Evolutionary conservation across 92 coral and sea anemone species (phyloP).

Genomic region (Ricordea florida): DNA sequence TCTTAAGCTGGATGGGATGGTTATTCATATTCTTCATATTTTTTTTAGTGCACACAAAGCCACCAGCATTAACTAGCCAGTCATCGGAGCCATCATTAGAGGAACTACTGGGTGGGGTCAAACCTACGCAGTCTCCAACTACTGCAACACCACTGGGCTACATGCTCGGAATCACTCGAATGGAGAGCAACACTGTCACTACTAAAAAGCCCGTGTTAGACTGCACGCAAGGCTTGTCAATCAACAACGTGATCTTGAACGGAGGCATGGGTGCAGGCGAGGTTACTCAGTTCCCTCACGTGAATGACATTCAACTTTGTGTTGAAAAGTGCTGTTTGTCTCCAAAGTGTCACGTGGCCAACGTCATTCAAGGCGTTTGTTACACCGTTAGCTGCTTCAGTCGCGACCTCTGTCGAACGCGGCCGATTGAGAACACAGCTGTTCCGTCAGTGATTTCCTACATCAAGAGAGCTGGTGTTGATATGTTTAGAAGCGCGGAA

Average conservation of each 20-base stretch:
- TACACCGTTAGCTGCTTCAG: slow-evolving; percentile 87
- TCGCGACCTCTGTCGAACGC: slow-evolving; percentile 79
- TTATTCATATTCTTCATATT: background rate
- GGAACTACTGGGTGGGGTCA: slow-evolving; percentile 77
- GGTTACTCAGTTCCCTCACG: slow-evolving; percentile 79
- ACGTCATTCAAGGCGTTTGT: slow-evolving; percentile 77
- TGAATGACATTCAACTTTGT: slow-evolving; percentile 65
- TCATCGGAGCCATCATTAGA: slow-evolving; percentile 74
- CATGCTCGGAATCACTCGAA: slow-evolving; percentile 52
- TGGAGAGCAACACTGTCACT: background rate
- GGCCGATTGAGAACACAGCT: slow-evolving; percentile 69
- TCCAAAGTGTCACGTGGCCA: slow-evolving; percentile 80
- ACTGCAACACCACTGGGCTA: slow-evolving; percentile 53
- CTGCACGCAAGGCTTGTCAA: slow-evolving; percentile 83
- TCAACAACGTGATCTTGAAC: slow-evolving; percentile 78
- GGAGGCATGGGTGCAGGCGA: slow-evolving; percentile 98
- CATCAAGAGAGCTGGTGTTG: slow-evolving; percentile 67
- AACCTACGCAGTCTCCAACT: slow-evolving; percentile 66
- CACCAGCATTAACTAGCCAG: slow-evolving; percentile 27
- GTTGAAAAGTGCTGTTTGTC: slow-evolving; percentile 78
- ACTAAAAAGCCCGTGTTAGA: slow-evolving; percentile 32
- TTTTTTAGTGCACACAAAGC: background rate
- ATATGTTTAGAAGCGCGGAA: slow-evolving; percentile 71
- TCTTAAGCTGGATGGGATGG: too few species aligned
- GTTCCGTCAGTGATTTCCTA: slow-evolving; percentile 76